Evolutionary conservation across 2,797 vertebrate genomes (phyloP).

Genomic region (Scleropages formosus): DNA sequence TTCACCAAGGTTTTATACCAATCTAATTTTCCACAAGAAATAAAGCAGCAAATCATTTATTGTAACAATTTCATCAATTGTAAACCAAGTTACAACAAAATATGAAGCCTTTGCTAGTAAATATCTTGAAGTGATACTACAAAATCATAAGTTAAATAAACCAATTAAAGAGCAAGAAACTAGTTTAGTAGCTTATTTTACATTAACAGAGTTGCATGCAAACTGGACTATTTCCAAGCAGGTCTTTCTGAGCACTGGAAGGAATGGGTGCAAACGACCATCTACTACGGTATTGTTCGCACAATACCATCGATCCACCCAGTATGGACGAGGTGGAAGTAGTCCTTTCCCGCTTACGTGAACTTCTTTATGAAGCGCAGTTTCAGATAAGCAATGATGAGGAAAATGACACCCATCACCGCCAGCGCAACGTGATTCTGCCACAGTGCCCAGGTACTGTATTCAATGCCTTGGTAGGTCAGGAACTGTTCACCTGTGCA

Average conservation of each 20-base stretch:
- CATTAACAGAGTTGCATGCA: neutral
- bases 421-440: slow-evolving; percentile 79
- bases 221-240: neutral
- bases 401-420: slow-evolving; percentile 75
- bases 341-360: slow-evolving; percentile 58
- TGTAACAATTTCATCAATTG: no score
- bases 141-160: neutral
- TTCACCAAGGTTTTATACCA: no score
- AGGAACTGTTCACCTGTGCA: slow-evolving; percentile 81
- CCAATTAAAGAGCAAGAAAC: neutral
- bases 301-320: neutral
- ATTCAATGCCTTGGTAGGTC: slow-evolving; percentile 72
- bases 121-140: neutral
- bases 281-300: neutral
- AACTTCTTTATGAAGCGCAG: slow-evolving; percentile 82
- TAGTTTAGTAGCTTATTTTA: neutral
- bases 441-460: slow-evolving; percentile 82
- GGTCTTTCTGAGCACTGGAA: no score
- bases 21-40: no score
- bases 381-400: slow-evolving; percentile 80
- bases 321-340: neutral
- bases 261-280: neutral
- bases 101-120: no score
- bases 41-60: no score
- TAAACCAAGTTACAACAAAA: no score